Conservation (phyloP, 2,113 vertebrate species). For the Brachyhypopomus gauderio region DNA sequence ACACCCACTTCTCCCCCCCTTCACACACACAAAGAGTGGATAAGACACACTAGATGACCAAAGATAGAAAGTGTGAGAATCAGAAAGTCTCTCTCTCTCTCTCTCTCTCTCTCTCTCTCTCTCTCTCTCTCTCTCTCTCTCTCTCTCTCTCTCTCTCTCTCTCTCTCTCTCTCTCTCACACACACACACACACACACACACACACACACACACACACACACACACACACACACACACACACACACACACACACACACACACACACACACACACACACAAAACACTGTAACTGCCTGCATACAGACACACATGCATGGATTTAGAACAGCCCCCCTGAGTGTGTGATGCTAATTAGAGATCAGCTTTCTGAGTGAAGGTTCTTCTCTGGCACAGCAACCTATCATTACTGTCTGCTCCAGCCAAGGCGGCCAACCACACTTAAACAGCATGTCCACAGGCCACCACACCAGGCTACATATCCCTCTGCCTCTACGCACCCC, state of each 20-base stretch:
- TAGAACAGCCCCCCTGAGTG: conserved; percentile 52
- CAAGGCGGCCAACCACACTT: conserved; percentile 27
- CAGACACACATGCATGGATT: conserved; percentile 28
- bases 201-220: too few species aligned
- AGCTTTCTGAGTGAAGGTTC: conserved; percentile 64
- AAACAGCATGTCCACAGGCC: conserved; percentile 41
- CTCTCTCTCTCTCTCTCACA: too few species aligned
- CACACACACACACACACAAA: background rate
- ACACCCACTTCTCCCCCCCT: conserved; percentile 20
- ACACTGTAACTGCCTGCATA: conserved; percentile 22
- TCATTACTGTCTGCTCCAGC: conserved; percentile 54
- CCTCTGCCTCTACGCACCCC: background rate
- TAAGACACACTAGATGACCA: too few species aligned
- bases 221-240: background rate
- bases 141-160: too few species aligned
- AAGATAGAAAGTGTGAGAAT: too few species aligned
- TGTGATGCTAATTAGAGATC: conserved; percentile 76
- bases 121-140: too few species aligned
- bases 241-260: conserved; percentile 23
- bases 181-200: too few species aligned
- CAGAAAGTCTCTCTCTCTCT: too few species aligned
- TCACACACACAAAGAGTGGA: background rate
- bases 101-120: too few species aligned
- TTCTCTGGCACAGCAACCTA: conserved; percentile 69
- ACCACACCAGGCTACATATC: background rate